A percentile compares a stretch with the other conserved stretches of the same genome.
Evolutionary conservation across 2,113 vertebrate species (phyloP).

Genomic region (Myocastor coypus): DNA sequence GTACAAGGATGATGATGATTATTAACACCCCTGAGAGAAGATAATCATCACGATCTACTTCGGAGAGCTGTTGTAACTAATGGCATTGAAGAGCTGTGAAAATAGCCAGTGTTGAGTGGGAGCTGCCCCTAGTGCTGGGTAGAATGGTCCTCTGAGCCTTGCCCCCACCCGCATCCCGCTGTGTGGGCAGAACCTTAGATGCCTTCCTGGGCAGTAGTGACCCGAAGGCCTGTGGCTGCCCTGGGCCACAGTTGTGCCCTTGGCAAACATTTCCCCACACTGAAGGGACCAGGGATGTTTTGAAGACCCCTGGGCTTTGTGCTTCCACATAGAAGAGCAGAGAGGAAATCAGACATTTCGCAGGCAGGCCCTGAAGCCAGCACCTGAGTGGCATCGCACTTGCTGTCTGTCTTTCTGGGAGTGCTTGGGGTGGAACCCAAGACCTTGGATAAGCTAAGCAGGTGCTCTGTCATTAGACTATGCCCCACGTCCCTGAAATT

Average conservation of each 20-base stretch:
- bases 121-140: neutral
- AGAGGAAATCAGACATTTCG: no score
- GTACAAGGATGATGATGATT: neutral
- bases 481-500: neutral
- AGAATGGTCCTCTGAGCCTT: fast-evolving
- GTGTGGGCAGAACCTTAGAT: neutral
- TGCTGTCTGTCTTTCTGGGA: neutral
- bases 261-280: neutral
- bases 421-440: neutral
- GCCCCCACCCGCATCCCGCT: neutral
- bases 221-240: neutral
- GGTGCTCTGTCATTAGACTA: neutral
- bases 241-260: neutral
- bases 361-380: neutral
- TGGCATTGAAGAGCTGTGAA: neutral
- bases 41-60: conserved; percentile 30
- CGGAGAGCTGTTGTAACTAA: neutral
- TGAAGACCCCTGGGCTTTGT: fast-evolving
- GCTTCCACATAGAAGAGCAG: neutral
- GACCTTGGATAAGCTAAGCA: neutral
- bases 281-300: fast-evolving
- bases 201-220: neutral
- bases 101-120: no score
- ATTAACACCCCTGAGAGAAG: neutral
- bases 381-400: neutral